Conservation (phyloP, 2,888 invertebrate genomes). For the Steinernema carpocapsae region DNA sequence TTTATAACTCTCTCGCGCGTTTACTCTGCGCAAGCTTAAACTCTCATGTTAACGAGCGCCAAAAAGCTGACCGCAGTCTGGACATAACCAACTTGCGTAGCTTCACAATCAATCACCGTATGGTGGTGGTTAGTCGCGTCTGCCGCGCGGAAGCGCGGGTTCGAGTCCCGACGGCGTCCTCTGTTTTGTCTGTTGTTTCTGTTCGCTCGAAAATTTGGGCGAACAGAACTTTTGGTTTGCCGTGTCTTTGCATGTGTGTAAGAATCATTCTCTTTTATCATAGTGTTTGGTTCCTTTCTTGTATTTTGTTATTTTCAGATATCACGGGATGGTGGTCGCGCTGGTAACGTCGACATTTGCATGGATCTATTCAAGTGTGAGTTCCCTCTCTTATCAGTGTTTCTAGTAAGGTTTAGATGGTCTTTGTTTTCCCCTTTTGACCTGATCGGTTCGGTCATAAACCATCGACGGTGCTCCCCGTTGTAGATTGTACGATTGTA, state of each 20-base stretch:
- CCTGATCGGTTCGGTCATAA: neutral
- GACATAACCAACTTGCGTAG: too few species aligned
- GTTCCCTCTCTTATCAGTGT: neutral
- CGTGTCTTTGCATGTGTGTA: neutral
- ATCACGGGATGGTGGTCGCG: conserved; percentile 15
- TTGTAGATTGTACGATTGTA: neutral
- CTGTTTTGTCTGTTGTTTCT: too few species aligned
- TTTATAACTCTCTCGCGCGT: too few species aligned
- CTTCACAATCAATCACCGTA: too few species aligned
- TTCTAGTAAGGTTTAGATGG: neutral
- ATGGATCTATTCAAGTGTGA: conserved; percentile 22
- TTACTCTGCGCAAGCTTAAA: too few species aligned
- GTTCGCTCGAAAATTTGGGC: too few species aligned
- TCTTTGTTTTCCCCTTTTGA: neutral
- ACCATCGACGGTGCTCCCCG: neutral
- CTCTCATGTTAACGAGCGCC: too few species aligned
- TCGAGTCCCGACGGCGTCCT: too few species aligned
- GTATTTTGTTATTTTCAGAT: conserved; percentile 4
- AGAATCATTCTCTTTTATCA: neutral
- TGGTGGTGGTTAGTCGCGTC: too few species aligned
- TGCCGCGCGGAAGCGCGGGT: too few species aligned
- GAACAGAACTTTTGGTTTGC: too few species aligned
- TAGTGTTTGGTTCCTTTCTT: neutral
- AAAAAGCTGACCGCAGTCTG: too few species aligned
- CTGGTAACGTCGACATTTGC: neutral